Evolutionary conservation across 2,113 vertebrate species (phyloP), one percentile per base, ranked within the genome.

Genomic region (Nothoprocta pentlandii): DNA sequence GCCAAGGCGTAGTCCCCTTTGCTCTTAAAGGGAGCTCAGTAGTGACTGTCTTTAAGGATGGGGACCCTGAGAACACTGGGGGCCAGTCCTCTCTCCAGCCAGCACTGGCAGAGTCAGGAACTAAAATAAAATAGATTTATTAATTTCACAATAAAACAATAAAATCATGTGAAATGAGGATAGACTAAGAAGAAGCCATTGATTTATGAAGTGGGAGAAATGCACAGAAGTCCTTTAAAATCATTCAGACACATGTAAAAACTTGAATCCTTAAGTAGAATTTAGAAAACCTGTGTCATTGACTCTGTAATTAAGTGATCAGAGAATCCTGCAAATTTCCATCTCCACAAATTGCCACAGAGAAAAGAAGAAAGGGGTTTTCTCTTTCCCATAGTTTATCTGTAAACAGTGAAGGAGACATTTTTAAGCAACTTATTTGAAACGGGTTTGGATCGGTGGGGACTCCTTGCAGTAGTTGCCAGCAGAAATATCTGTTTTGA

Each of bases 1-100:
- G 32, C 32, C 74, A 83, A 83, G 73, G 68, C 47, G 56, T 89
- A 90, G 85, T 85, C 79, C 75, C 90, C 19, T 94, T 90, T 87
- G 64, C 53, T 28, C 93, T 68, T 54, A 85, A 61, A 59, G 42
- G 61, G 81, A 69, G 62, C 90, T 85, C 58, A 66, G 10, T 61
- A 63, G 19, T 61, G 42, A 76, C 63, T 86, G 26, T 71, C 47
- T 75, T 53, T 81, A 89, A 14, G 62, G 70, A 68, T 58, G n/a
- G 13, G 76, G 53, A 80, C 47, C 71, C 90, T 68, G 23, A 93
- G 67, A 79, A 71, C 51, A 59, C 20, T 79, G 69, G 8, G 51
- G 79, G 87, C 46, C 81, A 82, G 56, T 85, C 39, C 25, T 82
- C 4, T 61, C 46, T 64, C 15, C 64, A 67, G 67, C 30, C 47